Percentiles rank a stretch among this genome's conserved stretches.
phyloP scores from a whole-genome alignment of 2,888 invertebrate species.

The Lagria hirta region DNA sequence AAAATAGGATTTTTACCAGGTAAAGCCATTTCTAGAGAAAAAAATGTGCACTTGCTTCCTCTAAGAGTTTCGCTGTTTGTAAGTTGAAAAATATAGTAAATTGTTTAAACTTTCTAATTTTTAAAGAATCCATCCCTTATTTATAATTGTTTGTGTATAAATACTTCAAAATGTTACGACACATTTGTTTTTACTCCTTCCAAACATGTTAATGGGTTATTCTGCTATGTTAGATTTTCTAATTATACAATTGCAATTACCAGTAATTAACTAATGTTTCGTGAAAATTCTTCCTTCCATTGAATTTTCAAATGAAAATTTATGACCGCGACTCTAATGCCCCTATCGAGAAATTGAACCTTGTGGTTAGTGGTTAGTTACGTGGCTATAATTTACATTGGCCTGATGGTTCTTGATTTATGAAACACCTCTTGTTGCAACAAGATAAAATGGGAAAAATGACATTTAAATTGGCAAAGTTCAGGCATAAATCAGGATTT shows the following conservation, averaged over 20 bases:
- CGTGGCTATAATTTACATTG: conserved; percentile 1
- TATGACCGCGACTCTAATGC: conserved; percentile 15
- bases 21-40: too few species aligned
- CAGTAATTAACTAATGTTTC: conserved; percentile 37
- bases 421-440: conserved; percentile 2
- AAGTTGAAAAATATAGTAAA: too few species aligned
- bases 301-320: conserved; percentile 26
- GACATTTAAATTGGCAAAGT: conserved; percentile 14
- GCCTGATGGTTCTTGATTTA: conserved; percentile 13
- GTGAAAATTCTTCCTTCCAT: conserved; percentile 37
- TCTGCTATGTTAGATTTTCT: conserved; percentile 34
- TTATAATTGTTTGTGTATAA: too few species aligned
- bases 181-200: conserved; percentile 37
- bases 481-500: conserved; percentile 6
- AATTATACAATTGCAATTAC: conserved; percentile 33
- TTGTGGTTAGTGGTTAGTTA: too few species aligned
- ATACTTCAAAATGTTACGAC: too few species aligned
- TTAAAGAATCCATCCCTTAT: too few species aligned
- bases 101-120: too few species aligned
- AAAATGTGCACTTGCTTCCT: too few species aligned
- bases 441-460: conserved; percentile 12
- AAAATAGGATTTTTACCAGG: too few species aligned
- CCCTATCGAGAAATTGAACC: conserved; percentile 6
- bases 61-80: too few species aligned
- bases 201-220: conserved; percentile 38